phyloP scores from a whole-genome alignment of 1,140 invertebrate genomes.

The Physella acuta region DNA sequence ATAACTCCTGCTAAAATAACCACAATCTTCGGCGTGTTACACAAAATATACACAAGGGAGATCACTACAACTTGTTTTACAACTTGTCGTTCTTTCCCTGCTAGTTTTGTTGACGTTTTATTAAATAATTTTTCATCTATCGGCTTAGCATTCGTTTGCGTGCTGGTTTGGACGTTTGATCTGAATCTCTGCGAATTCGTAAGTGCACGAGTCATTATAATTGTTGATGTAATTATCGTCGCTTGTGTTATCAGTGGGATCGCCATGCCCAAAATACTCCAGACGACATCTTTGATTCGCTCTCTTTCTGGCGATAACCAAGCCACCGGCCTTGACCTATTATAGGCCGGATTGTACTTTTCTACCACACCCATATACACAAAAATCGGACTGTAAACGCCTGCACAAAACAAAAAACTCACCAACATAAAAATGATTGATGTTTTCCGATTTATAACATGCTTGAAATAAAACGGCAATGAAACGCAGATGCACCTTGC shows the following conservation, averaged over 20 bases:
- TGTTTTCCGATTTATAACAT: neutral
- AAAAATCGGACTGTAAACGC: neutral
- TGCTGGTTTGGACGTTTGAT: neutral
- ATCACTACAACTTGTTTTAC: slow-evolving; percentile 9
- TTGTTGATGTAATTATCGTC: neutral
- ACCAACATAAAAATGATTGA: neutral
- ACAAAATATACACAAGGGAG: neutral
- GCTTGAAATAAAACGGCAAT: neutral
- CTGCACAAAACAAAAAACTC: neutral
- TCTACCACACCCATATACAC: neutral
- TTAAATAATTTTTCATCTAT: neutral
- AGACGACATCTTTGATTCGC: neutral
- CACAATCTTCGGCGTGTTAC: slow-evolving; percentile 12
- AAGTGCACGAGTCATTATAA: neutral
- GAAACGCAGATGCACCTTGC: slow-evolving; percentile 6
- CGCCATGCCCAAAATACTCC: neutral
- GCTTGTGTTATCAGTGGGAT: neutral
- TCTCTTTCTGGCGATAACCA: neutral
- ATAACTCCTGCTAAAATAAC: neutral
- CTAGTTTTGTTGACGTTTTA: neutral
- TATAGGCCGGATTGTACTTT: neutral
- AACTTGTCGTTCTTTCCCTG: neutral
- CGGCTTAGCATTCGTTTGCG: neutral
- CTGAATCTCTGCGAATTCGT: neutral
- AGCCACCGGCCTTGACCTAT: neutral